phyloP scores from a whole-genome alignment of 2,888 invertebrate genomes.

The Iphiclides podalirius region DNA sequence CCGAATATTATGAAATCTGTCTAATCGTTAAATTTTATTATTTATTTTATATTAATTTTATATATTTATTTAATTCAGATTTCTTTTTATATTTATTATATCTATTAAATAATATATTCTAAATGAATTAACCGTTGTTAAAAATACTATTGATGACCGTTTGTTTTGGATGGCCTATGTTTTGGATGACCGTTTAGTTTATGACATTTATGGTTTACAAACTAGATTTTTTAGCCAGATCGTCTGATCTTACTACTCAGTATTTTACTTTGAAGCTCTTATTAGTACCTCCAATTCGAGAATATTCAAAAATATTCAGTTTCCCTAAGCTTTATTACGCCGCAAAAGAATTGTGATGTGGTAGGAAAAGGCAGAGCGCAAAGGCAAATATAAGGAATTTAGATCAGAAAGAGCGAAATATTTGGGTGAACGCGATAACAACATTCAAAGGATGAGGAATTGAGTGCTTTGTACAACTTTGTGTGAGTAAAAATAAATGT shows the following conservation, averaged over 20 bases:
- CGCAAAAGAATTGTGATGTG: constrained; percentile 68
- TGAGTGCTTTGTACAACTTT: constrained; percentile 67
- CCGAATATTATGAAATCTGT: background rate
- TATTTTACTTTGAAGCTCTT: too few relatives aligned
- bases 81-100: too few relatives aligned
- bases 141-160: too few relatives aligned
- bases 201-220: too few relatives aligned
- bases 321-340: constrained; percentile 53
- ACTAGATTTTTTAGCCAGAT: too few relatives aligned
- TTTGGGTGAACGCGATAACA: constrained; percentile 71
- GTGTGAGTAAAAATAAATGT: constrained; percentile 65
- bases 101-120: too few relatives aligned
- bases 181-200: too few relatives aligned
- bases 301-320: constrained; percentile 38
- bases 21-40: constrained; percentile 27
- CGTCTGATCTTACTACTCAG: too few relatives aligned
- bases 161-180: too few relatives aligned
- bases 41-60: background rate
- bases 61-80: too few relatives aligned
- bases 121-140: too few relatives aligned
- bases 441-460: constrained; percentile 72
- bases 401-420: constrained; percentile 73
- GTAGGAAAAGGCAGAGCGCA: constrained; percentile 58
- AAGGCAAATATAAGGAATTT: constrained; percentile 69
- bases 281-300: constrained; percentile 39